Conservation (phyloP, 92 coral and sea anemone genomes). For the Blastomussa wellsi region DNA sequence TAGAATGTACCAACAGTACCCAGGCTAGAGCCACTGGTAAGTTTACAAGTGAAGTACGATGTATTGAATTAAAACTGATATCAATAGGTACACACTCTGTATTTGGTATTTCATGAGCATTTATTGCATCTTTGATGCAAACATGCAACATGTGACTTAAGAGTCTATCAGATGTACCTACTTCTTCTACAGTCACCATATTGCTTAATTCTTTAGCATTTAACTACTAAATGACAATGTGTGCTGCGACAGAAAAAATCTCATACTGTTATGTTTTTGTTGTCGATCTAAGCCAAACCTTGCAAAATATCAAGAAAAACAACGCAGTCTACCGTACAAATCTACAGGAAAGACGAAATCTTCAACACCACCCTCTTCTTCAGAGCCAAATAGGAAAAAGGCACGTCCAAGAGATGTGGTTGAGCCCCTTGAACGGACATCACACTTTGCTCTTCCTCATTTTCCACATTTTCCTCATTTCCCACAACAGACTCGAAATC, state of each 20-base stretch:
- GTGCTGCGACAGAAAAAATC: neutral
- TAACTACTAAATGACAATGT: neutral
- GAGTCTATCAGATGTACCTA: no score
- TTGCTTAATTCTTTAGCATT: no score
- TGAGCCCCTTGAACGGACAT: conserved; percentile 85
- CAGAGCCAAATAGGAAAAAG: conserved; percentile 80
- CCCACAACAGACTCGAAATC: no score
- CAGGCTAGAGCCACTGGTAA: conserved; percentile 93
- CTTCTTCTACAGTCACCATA: no score
- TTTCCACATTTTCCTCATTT: no score
- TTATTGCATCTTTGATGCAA: no score
- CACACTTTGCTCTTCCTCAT: no score
- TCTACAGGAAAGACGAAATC: conserved; percentile 69
- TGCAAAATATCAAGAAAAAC: conserved; percentile 84
- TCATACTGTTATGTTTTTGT: neutral
- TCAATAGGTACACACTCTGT: no score
- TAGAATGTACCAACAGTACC: conserved; percentile 88
- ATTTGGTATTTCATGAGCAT: no score
- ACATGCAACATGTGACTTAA: no score
- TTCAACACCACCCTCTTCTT: conserved; percentile 72
- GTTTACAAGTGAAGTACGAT: conserved; percentile 40
- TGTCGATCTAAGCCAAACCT: conserved; percentile 66
- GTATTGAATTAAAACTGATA: no score
- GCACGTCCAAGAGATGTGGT: conserved; percentile 68
- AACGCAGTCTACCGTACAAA: conserved; percentile 66